Evolutionary conservation across 2,113 vertebrate species (phyloP).

Genomic region (Haplotaxodon microlepis): DNA sequence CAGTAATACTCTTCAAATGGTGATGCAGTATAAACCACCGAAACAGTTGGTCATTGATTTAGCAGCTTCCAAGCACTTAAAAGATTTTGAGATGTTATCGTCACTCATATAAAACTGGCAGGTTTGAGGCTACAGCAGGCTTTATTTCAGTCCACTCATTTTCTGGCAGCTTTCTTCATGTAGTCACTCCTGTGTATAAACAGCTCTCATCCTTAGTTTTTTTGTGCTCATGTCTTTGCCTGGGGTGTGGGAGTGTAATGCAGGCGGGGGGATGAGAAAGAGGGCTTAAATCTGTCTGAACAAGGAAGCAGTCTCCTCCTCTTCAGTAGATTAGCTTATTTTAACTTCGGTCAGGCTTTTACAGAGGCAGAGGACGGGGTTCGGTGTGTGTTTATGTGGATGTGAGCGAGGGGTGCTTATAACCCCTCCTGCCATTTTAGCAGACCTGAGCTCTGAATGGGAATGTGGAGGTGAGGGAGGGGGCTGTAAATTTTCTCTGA

Average conservation of each 20-base stretch:
- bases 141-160: constrained; percentile 22
- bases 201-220: constrained; percentile 40
- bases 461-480: constrained; percentile 27
- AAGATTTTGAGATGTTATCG: background rate
- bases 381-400: constrained; percentile 12
- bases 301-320: constrained; percentile 81
- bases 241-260: constrained; percentile 51
- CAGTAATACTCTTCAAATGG: background rate
- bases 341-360: constrained; percentile 81
- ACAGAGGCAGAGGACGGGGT: constrained; percentile 54
- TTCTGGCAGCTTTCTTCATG: constrained; percentile 12
- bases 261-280: constrained; percentile 63
- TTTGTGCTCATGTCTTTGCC: constrained; percentile 37
- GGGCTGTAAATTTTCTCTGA: constrained; percentile 93
- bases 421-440: constrained; percentile 42
- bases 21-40: background rate
- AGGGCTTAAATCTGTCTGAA: constrained; percentile 79
- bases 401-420: background rate
- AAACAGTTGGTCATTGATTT: background rate
- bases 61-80: background rate
- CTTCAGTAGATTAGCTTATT: constrained; percentile 90
- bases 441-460: constrained; percentile 31
- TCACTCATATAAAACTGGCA: background rate
- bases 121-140: constrained; percentile 5
- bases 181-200: constrained; percentile 20